Conservation (phyloP, 2,797 vertebrate genomes). For the Pangasius macronema region DNA sequence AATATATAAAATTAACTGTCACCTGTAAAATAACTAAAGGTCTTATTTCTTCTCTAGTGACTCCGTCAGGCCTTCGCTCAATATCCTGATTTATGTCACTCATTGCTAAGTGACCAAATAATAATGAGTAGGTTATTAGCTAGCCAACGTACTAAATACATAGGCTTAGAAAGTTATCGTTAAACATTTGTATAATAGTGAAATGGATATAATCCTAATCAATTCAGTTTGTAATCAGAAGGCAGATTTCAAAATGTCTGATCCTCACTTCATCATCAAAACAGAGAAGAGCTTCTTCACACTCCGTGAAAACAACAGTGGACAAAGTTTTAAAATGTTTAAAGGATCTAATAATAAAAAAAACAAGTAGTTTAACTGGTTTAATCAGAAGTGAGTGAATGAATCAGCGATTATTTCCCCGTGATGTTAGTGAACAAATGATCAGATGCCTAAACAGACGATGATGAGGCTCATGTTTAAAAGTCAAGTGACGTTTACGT, state of each 20-base stretch:
- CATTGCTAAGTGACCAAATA: background rate
- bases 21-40: no score
- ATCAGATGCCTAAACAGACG: no score
- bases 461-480: background rate
- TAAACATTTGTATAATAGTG: background rate
- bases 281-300: background rate
- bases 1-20: no score
- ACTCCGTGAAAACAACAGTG: background rate
- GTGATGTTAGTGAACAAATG: no score
- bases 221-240: background rate
- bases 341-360: background rate
- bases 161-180: background rate
- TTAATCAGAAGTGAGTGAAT: background rate
- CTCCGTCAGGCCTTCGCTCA: background rate
- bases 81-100: background rate
- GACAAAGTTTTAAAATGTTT: no score
- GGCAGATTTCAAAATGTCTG: background rate
- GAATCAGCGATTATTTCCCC: background rate
- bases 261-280: background rate
- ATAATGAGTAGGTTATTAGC: background rate
- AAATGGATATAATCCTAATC: background rate
- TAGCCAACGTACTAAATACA: background rate
- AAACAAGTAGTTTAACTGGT: background rate
- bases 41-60: background rate
- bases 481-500: background rate